Evolutionary conservation across 2,888 invertebrate species (phyloP).

Genomic region (Tanypteryx hageni): DNA sequence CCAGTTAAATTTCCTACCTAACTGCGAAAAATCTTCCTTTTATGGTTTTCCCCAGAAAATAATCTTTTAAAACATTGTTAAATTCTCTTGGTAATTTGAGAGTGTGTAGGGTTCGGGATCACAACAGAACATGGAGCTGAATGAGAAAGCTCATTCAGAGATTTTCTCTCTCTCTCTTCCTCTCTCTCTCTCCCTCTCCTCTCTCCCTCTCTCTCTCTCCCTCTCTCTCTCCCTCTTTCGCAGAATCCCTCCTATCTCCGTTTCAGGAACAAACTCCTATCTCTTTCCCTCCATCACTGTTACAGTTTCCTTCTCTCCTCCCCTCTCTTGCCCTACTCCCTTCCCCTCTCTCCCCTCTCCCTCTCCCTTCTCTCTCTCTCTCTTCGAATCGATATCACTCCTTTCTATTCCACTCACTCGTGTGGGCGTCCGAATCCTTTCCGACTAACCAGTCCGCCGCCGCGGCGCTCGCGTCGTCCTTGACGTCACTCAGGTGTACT

Average conservation of each 20-base stretch:
- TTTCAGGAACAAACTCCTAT: too few species aligned
- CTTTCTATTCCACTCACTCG: conserved; percentile 17
- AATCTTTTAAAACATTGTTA: not conserved
- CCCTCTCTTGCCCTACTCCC: not conserved
- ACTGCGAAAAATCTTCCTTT: too few species aligned
- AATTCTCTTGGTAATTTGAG: not conserved
- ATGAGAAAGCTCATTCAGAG: conserved; percentile 7
- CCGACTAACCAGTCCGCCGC: not conserved
- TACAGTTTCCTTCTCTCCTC: not conserved
- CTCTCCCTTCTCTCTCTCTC: not conserved
- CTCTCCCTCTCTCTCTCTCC: too few species aligned
- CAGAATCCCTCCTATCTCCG: too few species aligned
- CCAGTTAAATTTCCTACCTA: too few species aligned
- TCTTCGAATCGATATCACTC: not conserved
- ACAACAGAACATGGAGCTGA: not conserved
- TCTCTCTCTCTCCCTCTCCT: not conserved
- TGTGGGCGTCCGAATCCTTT: not conserved
- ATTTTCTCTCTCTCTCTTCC: not conserved
- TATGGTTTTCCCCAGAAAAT: not conserved
- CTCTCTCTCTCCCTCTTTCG: too few species aligned
- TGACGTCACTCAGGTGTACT: conserved; percentile 32
- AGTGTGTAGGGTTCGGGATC: not conserved
- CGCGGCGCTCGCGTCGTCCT: not conserved
- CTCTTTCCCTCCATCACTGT: not conserved
- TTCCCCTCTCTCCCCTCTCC: not conserved